These are phyloP conservation scores for Anoura caudifer DNA, from an alignment of 2,113 vertebrate species.

Conservation along the genomic window DNA sequence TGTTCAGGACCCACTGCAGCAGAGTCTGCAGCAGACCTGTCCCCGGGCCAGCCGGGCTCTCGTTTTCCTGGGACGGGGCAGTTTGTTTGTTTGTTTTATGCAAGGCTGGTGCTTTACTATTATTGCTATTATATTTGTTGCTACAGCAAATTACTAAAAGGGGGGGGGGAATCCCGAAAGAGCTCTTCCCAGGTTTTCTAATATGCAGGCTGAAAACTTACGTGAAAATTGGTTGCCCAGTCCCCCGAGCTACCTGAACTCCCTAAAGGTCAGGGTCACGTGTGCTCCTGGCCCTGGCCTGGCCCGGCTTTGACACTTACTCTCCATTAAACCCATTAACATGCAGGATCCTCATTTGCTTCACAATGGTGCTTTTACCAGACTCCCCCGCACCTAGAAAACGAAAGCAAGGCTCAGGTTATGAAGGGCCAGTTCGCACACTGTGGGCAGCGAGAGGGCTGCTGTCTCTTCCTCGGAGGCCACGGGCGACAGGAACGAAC, in stretches of 20 bases:
- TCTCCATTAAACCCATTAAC: conserved; percentile 99
- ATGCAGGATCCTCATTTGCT: conserved; percentile 97
- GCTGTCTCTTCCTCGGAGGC: conserved; percentile 39
- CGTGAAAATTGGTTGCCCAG: not conserved
- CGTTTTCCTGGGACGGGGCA: not conserved
- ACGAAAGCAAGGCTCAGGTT: conserved; percentile 81
- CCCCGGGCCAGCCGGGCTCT: not conserved
- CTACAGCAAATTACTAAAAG: not conserved
- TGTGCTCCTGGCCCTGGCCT: not conserved
- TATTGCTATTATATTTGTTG: not conserved
- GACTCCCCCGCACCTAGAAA: conserved; percentile 96
- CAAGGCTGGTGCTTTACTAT: not conserved
- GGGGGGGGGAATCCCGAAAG: not conserved
- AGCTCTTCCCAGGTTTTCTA: not conserved
- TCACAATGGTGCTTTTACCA: conserved; percentile 99
- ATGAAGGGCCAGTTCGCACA: conserved; percentile 71
- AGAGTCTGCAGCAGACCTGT: conserved; percentile 16
- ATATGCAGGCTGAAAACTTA: not conserved
- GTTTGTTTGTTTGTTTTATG: no score
- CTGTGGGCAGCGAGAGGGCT: not conserved
- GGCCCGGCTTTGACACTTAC: conserved; percentile 85
- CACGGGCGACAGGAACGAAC: conserved; percentile 29
- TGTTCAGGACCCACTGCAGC: conserved; percentile 72
- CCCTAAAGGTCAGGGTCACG: not conserved
- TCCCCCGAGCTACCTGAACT: not conserved